These are phyloP conservation scores for Eupithecia vulgata DNA, from an alignment of 2,888 invertebrate genomes.

Conservation along the genomic window DNA sequence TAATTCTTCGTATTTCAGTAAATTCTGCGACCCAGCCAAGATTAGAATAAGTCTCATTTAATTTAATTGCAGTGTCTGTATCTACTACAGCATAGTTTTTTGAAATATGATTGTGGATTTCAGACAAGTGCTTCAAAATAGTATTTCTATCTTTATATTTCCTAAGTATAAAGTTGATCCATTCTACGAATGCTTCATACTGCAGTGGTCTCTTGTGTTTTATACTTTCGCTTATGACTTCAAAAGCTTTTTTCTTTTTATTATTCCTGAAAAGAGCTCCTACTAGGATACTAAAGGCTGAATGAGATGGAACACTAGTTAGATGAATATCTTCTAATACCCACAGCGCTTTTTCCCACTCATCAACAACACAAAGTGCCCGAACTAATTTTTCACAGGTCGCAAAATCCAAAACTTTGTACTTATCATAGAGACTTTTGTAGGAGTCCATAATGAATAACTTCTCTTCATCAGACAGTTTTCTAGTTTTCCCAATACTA, in stretches of 20 bases:
- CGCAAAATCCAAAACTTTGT: constrained; percentile 83
- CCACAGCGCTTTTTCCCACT: constrained; percentile 86
- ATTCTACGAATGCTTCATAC: constrained; percentile 78
- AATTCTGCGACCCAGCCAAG: constrained; percentile 65
- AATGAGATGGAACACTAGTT: constrained; percentile 71
- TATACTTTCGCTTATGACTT: constrained; percentile 83
- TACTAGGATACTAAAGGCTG: constrained; percentile 81
- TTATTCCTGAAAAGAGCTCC: constrained; percentile 84
- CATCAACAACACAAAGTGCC: constrained; percentile 85
- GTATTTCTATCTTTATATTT: constrained; percentile 65
- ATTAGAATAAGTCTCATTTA: constrained; percentile 59
- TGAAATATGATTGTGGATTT: constrained; percentile 83
- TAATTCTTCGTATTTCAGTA: constrained; percentile 60
- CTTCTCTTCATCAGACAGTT: constrained; percentile 75
- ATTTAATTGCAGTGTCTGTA: constrained; percentile 56
- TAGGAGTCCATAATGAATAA: constrained; percentile 82
- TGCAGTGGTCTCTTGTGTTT: constrained; percentile 68
- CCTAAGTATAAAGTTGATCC: constrained; percentile 78
- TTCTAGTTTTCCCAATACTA: constrained; percentile 55
- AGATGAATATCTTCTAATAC: constrained; percentile 85
- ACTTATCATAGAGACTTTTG: constrained; percentile 74
- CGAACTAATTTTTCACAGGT: constrained; percentile 85
- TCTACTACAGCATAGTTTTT: constrained; percentile 70
- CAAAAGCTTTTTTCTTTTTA: constrained; percentile 84
- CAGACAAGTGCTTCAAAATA: constrained; percentile 76